Conservation (phyloP, 2,113 vertebrate species). For the Rana temporaria region DNA sequence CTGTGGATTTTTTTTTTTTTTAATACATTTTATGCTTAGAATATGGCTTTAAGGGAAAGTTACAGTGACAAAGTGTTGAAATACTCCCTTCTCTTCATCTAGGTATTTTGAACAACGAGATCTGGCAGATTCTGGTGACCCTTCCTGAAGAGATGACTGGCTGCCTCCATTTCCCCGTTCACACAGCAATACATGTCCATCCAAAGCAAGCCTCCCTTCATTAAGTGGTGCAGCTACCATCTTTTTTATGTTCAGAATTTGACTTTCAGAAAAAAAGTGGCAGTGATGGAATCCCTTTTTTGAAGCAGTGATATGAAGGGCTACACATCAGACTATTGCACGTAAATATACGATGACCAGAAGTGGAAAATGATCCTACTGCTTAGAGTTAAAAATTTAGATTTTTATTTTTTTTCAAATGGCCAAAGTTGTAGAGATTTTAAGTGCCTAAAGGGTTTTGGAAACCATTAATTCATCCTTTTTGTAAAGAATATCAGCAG, state of each 20-base stretch:
- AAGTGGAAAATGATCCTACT: background rate
- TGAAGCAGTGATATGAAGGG: background rate
- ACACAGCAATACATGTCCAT: background rate
- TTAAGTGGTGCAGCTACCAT: background rate
- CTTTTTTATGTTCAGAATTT: background rate
- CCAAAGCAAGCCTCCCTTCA: background rate
- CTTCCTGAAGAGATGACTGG: slow-evolving; percentile 34
- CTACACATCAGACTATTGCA: slow-evolving; percentile 5
- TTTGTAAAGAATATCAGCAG: background rate
- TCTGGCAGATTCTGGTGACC: slow-evolving; percentile 78
- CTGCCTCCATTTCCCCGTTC: background rate
- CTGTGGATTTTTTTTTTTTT: no score
- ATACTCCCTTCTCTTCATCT: slow-evolving; percentile 43
- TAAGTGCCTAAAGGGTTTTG: slow-evolving; percentile 52
- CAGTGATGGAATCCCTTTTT: background rate
- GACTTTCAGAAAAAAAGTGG: background rate
- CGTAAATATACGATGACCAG: background rate
- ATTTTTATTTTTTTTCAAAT: slow-evolving; percentile 23
- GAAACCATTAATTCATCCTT: slow-evolving; percentile 1
- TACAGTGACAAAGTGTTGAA: background rate
- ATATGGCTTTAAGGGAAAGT: no score
- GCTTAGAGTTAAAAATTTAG: background rate
- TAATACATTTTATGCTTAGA: no score
- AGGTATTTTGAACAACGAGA: slow-evolving; percentile 97
- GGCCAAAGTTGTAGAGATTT: slow-evolving; percentile 29